Conservation (phyloP, 2,113 vertebrate genomes). For the Albula glossodonta region DNA sequence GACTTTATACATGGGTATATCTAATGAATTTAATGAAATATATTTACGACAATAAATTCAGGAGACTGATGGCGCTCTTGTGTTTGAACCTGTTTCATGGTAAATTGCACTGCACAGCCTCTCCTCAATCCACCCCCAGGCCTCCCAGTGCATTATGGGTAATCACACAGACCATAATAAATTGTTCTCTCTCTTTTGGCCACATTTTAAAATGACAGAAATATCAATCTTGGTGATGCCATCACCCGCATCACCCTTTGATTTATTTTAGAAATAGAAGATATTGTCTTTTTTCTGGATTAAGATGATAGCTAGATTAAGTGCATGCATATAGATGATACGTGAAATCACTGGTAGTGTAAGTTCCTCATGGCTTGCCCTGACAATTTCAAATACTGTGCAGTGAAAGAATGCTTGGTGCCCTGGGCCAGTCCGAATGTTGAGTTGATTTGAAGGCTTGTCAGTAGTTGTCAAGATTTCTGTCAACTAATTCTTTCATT, state of each 20-base stretch:
- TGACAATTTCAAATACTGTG: conserved; percentile 35
- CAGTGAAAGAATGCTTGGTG: conserved; percentile 32
- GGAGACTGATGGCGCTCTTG: conserved; percentile 22
- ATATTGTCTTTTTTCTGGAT: neutral
- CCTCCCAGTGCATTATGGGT: conserved; percentile 40
- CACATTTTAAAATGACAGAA: conserved; percentile 7
- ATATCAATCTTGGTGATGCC: neutral
- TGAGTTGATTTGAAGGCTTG: conserved; percentile 62
- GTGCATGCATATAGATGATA: neutral
- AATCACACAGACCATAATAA: conserved; percentile 48
- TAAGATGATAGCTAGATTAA: neutral
- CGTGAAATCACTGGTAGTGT: conserved; percentile 6
- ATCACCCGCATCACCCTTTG: neutral
- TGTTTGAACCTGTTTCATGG: conserved; percentile 37
- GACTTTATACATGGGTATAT: no score
- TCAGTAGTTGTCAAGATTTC: conserved; percentile 58
- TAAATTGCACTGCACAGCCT: conserved; percentile 52
- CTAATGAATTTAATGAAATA: no score
- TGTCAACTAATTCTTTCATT: conserved; percentile 50
- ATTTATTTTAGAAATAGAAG: neutral
- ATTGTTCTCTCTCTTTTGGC: conserved; percentile 12
- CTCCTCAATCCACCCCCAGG: conserved; percentile 47
- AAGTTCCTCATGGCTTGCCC: conserved; percentile 35
- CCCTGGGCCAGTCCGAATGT: conserved; percentile 50
- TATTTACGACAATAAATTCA: neutral